phyloP scores from a whole-genome alignment of 2,797 vertebrate genomes.

The Chaenodraco wilsoni region DNA sequence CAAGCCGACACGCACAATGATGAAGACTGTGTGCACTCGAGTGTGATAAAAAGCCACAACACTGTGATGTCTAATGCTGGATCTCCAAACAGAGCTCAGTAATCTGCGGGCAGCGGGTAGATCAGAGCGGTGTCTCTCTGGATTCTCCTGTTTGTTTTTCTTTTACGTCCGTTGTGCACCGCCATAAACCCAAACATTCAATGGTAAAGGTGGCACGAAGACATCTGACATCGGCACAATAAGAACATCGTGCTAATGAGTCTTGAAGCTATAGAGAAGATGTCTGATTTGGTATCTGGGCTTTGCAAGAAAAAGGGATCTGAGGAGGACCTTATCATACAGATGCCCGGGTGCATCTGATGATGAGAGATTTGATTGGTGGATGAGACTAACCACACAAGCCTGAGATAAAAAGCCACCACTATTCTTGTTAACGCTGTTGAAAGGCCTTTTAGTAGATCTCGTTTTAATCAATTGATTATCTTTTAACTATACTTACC shows the following conservation, averaged over 20 bases:
- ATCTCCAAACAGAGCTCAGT: slow-evolving; percentile 48
- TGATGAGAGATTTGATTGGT: slow-evolving; percentile 28
- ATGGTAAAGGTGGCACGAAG: slow-evolving; percentile 57
- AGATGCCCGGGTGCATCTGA: slow-evolving; percentile 11
- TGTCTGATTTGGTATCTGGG: slow-evolving; percentile 29
- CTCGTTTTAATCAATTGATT: no score
- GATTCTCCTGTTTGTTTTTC: slow-evolving; percentile 59
- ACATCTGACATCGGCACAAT: slow-evolving; percentile 49
- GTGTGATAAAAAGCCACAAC: slow-evolving; percentile 27
- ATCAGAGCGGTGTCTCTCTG: slow-evolving; percentile 65
- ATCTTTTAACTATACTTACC: no score
- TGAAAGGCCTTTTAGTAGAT: no score
- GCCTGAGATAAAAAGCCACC: not conserved
- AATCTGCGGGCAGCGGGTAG: slow-evolving; percentile 65
- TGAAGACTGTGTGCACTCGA: slow-evolving; percentile 10
- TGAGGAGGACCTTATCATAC: slow-evolving; percentile 44
- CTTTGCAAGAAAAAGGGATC: slow-evolving; percentile 13
- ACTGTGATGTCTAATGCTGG: slow-evolving; percentile 49
- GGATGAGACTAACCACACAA: not conserved
- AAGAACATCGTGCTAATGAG: slow-evolving; percentile 50
- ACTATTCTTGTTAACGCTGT: no score
- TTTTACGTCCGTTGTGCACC: slow-evolving; percentile 33
- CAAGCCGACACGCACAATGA: slow-evolving; percentile 18
- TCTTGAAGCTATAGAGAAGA: slow-evolving; percentile 28
- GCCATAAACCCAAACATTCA: slow-evolving; percentile 76